Evolutionary conservation across 2,888 invertebrate species (phyloP).

Genomic region (Nemapogon koenigi): DNA sequence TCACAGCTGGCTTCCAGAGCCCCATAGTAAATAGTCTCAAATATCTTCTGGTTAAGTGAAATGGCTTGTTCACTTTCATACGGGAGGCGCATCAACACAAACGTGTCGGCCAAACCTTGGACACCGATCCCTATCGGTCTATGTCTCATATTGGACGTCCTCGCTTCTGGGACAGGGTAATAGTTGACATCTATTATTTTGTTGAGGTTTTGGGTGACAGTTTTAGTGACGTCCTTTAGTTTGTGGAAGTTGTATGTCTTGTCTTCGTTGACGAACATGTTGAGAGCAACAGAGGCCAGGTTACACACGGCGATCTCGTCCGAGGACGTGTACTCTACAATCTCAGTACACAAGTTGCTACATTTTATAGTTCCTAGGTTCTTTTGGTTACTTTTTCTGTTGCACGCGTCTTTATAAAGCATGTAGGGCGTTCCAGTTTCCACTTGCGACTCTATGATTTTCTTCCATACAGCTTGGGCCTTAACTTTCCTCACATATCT

Average conservation of each 20-base stretch:
- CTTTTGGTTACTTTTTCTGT: slow-evolving; percentile 96
- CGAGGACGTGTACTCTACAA: slow-evolving; percentile 89
- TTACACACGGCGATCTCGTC: slow-evolving; percentile 98
- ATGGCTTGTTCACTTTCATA: slow-evolving; percentile 90
- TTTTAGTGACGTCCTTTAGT: slow-evolving; percentile 86
- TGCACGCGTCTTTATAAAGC: slow-evolving; percentile 96
- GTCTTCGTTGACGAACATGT: slow-evolving; percentile 86
- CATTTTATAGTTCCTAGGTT: slow-evolving; percentile 98
- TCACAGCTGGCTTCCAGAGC: slow-evolving; percentile 96
- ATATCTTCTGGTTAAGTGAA: slow-evolving; percentile 91
- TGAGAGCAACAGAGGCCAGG: slow-evolving; percentile 95
- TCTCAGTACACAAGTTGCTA: slow-evolving; percentile 97
- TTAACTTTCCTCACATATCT: slow-evolving; percentile 71
- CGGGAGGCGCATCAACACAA: slow-evolving; percentile 90
- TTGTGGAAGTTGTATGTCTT: slow-evolving; percentile 87
- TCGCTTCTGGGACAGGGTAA: slow-evolving; percentile 93
- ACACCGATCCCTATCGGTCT: slow-evolving; percentile 92
- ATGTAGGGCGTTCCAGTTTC: slow-evolving; percentile 99
- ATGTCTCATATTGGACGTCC: slow-evolving; percentile 84
- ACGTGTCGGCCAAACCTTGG: slow-evolving; percentile 97
- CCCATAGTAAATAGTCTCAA: slow-evolving; percentile 98
- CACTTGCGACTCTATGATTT: slow-evolving; percentile 92
- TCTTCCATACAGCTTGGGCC: slow-evolving; percentile 92
- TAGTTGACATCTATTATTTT: slow-evolving; percentile 96
- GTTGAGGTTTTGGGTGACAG: slow-evolving; percentile 89